A percentile compares a stretch with the other conserved stretches of the same genome.
phyloP scores from a whole-genome alignment of 2,113 vertebrate species.

The Girardinichthys multiradiatus region DNA sequence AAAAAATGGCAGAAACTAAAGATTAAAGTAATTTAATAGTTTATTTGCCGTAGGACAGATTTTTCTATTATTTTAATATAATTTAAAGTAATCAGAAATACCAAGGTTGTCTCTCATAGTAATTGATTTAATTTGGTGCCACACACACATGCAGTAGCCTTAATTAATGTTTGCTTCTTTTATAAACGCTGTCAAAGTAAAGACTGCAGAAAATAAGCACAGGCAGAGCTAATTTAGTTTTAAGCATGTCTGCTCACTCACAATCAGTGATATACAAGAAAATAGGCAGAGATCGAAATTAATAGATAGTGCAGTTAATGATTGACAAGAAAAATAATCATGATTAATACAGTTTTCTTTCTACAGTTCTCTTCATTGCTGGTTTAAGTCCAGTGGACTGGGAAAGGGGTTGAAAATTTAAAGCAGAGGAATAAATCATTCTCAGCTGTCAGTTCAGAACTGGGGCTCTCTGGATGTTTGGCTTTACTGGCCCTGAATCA shows the following conservation, averaged over 20 bases:
- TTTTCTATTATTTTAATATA: slow-evolving; percentile 2
- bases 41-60: background rate
- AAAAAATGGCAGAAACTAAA: too few species aligned
- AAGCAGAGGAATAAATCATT: slow-evolving; percentile 41
- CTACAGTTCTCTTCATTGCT: background rate
- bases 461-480: slow-evolving; percentile 10
- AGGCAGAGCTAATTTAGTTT: background rate
- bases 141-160: background rate
- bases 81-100: slow-evolving; percentile 28
- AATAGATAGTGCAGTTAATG: background rate
- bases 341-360: background rate
- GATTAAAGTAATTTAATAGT: slow-evolving; percentile 20
- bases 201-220: background rate
- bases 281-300: too few species aligned
- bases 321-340: background rate
- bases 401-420: background rate
- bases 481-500: slow-evolving; percentile 55
- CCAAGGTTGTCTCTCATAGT: slow-evolving; percentile 5
- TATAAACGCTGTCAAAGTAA: too few species aligned
- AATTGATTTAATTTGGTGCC: slow-evolving; percentile 19
- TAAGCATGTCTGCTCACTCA: background rate
- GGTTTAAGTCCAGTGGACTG: background rate
- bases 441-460: slow-evolving; percentile 14
- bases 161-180: too few species aligned
- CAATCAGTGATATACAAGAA: too few species aligned